Conservation (phyloP, 2,888 invertebrate species). For the Tinea trinotella region DNA sequence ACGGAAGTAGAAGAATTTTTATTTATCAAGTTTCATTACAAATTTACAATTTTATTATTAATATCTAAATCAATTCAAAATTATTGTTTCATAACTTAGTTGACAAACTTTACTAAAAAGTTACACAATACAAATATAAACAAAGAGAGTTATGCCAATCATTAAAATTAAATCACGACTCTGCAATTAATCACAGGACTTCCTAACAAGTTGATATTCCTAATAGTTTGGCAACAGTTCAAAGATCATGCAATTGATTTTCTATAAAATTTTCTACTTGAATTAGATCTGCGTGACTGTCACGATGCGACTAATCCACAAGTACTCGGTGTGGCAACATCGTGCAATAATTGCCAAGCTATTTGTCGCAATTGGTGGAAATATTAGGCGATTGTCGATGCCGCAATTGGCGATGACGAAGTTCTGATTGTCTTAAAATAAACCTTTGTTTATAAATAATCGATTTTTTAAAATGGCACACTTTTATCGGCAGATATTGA, state of each 20-base stretch:
- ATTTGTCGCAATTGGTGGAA: constrained; percentile 39
- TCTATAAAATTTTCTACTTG: constrained; percentile 44
- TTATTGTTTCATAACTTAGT: too few species aligned
- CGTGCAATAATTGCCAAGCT: constrained; percentile 47
- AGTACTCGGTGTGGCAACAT: constrained; percentile 39
- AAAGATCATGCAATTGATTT: constrained; percentile 61
- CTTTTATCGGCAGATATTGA: too few species aligned
- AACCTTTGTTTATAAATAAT: too few species aligned
- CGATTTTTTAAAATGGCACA: too few species aligned
- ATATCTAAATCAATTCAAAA: neutral
- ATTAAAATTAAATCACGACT: constrained; percentile 6
- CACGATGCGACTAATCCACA: constrained; percentile 57
- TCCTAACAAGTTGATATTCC: neutral
- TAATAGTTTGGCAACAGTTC: constrained; percentile 54
- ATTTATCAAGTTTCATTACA: too few species aligned
- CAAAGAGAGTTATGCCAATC: neutral
- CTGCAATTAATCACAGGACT: constrained; percentile 9
- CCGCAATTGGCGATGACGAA: neutral
- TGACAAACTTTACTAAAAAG: neutral
- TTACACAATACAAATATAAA: neutral
- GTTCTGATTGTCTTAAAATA: neutral
- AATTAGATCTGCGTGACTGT: constrained; percentile 45
- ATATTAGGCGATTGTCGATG: constrained; percentile 45
- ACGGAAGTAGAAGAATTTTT: too few species aligned
- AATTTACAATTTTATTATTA: neutral